Evolutionary conservation across 92 coral and sea anemone genomes (phyloP), one percentile per base, ranked within the genome.

Genomic region (Zoanthus solanderi): DNA sequence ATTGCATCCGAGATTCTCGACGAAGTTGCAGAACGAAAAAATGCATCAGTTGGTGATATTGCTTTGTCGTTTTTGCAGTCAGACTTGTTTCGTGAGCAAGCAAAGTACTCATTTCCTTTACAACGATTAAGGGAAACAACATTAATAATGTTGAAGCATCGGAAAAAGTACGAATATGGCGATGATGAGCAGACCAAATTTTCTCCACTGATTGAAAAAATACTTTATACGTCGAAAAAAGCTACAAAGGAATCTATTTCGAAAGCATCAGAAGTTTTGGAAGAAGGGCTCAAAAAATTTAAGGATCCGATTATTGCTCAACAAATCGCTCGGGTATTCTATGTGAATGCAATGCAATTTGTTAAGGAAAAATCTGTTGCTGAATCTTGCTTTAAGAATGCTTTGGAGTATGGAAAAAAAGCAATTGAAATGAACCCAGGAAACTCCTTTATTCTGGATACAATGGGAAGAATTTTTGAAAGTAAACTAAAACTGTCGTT

Each of bases 291-390:
- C 11, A 23, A 84, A 14, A 84, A 42, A 57, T 89, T 89, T 56
- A 28, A 78, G 6, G 92, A 89, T 44, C 86, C 92, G 0, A 77
- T 84, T 47, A 83, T 89, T 8, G 92, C 92, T 0, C 92, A 84
- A 31, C 85, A 89, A 78, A 75, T 89, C 37, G 92, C 92, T 16
- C 68, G 89, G 66, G 92, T 89, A 0, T 84, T 89, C 77, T 89
- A 89, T 44, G 73, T 89, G 9, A 89, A 89, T 58, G 80, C 92
- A 17, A 45, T 2, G 56, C 71, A 76, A 0, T 78, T 76, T 42
- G 54, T 54, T 23, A 30, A 11, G 6, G 2, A 0, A 11, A 29
- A 78, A 53, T 30, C 83, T 14, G 9, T 13, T 17, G 29, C 68
- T 11, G 83, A 78, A 56, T 12, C 50, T 3, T 78, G 83, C 7